Percentiles rank a stretch among this genome's conserved stretches.
Evolutionary conservation across 2,888 invertebrate species (phyloP).

Genomic region (Drosophila flavopinicola): DNA sequence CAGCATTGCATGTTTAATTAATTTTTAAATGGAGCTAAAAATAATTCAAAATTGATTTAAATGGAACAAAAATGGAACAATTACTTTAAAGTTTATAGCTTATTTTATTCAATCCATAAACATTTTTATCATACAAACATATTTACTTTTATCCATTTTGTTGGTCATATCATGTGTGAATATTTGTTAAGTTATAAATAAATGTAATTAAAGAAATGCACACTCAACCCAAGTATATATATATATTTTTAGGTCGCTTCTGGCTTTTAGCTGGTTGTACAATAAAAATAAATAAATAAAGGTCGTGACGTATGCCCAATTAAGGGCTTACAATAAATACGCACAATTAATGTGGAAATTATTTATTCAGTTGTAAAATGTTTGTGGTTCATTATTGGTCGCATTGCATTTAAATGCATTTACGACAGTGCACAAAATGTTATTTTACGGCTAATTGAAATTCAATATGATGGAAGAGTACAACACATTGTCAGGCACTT

Average conservation of each 20-base stretch:
- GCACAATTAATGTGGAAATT: slow-evolving; percentile 72
- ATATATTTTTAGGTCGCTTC: too few species aligned
- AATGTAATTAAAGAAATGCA: too few species aligned
- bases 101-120: too few species aligned
- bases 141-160: too few species aligned
- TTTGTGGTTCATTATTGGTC: slow-evolving; percentile 76
- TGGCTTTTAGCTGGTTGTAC: slow-evolving; percentile 8
- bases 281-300: not conserved
- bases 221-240: too few species aligned
- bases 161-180: too few species aligned
- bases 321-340: slow-evolving; percentile 71
- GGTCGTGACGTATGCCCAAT: slow-evolving; percentile 53
- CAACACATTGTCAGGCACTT: slow-evolving; percentile 25
- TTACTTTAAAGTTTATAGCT: too few species aligned
- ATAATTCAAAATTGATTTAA: slow-evolving; percentile 5
- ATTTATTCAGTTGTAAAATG: slow-evolving; percentile 79
- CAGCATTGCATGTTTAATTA: not conserved
- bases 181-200: too few species aligned
- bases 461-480: slow-evolving; percentile 34
- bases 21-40: not conserved
- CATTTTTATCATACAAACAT: too few species aligned
- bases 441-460: slow-evolving; percentile 71
- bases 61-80: too few species aligned
- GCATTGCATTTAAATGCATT: slow-evolving; percentile 46
- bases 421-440: slow-evolving; percentile 31